Percentiles rank a stretch among this genome's conserved stretches.
Evolutionary conservation across 2,888 invertebrate species (phyloP).

Genomic region (Lissonota sp.): DNA sequence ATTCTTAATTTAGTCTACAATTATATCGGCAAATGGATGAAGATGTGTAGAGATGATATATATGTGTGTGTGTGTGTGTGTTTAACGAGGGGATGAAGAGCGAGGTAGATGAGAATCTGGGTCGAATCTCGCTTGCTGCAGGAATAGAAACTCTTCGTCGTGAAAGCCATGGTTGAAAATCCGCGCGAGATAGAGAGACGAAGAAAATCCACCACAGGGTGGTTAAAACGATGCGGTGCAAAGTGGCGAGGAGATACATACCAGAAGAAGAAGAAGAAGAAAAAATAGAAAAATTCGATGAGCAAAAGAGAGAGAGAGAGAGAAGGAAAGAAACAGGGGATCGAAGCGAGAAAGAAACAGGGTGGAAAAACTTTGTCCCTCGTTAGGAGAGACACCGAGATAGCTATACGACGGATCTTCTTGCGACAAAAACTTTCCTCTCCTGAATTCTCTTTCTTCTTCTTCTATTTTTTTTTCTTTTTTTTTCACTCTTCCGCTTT

Average conservation of each 20-base stretch:
- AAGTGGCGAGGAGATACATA: constrained; percentile 18
- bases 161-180: constrained; percentile 51
- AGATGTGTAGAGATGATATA: constrained; percentile 15
- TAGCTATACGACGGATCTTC: constrained; percentile 39
- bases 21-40: constrained; percentile 27
- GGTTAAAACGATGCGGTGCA: constrained; percentile 23
- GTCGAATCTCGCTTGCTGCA: constrained; percentile 31
- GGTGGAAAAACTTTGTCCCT: constrained; percentile 63
- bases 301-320: constrained; percentile 4
- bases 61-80: constrained; percentile 9
- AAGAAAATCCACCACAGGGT: constrained; percentile 38
- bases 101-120: constrained; percentile 38
- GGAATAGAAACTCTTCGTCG: constrained; percentile 40
- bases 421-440: constrained; percentile 45
- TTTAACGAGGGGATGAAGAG: constrained; percentile 1
- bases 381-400: constrained; percentile 59
- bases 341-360: constrained; percentile 8
- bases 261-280: constrained; percentile 4
- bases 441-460: background rate
- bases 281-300: background rate
- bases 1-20: constrained; percentile 27
- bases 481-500: constrained; percentile 2
- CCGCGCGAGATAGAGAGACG: constrained; percentile 19
- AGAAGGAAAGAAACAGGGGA: background rate
- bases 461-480: background rate